Percentiles rank a stretch among this genome's conserved stretches.
Conservation (phyloP, 2,888 invertebrate genomes). For the Tipula vernalis region DNA sequence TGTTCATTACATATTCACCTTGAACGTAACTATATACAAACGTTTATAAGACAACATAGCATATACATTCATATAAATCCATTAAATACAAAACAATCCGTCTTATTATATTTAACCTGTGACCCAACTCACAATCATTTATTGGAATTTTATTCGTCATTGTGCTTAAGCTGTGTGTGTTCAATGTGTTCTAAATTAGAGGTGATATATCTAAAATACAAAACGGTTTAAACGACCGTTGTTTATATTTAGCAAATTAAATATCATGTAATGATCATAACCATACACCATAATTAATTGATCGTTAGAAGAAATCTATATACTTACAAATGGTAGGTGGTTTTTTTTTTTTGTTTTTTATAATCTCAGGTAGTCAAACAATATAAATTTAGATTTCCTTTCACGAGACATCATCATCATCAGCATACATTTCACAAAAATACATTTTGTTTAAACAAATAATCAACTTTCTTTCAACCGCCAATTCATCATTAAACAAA, state of each 20-base stretch:
- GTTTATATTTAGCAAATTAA: not conserved
- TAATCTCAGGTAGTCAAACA: not conserved
- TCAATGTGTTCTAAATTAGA: not conserved
- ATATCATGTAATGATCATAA: not conserved
- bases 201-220: not conserved
- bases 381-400: not conserved
- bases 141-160: not conserved
- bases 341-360: not conserved
- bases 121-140: not conserved
- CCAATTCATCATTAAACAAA: not conserved
- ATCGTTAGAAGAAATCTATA: not conserved
- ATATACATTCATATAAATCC: not conserved
- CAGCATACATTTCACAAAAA: not conserved
- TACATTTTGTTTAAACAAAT: not conserved
- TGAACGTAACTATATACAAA: not conserved
- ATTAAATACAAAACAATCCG: not conserved
- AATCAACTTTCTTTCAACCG: not conserved
- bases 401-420: not conserved
- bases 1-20: not conserved
- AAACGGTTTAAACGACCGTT: not conserved
- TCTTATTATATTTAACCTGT: not conserved
- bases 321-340: not conserved
- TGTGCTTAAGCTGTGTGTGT: not conserved
- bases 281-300: not conserved
- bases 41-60: not conserved